Base-by-base conservation (phyloP, 1,140 invertebrate species). In the Pollicipes pollicipes region DNA sequence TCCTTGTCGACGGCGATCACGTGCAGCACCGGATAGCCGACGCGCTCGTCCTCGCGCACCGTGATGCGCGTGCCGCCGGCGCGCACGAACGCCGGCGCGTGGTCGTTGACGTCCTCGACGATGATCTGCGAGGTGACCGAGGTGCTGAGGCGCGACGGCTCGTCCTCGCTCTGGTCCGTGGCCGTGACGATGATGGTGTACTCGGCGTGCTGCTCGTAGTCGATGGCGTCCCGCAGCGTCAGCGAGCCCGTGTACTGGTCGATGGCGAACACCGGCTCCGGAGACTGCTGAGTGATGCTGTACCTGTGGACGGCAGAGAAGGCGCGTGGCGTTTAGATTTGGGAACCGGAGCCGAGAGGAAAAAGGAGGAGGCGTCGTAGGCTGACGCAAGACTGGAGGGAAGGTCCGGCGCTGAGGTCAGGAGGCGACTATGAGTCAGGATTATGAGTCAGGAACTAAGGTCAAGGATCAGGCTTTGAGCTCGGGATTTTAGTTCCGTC, bases 1-100 rank as follows among this genome's bases (percentile, higher is more conserved):
- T 97, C 95, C 27, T 82, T 83, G 79, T 98, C 95, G 0, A 88
- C 82, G 0, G 95, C 95, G 32, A 96, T 84, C 4, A 96, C 83
- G 76, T 90, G 86, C 26, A 88, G 82, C 16, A 95, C 78, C 13
- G 84, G 78, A 72, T 84, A 83, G 3, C 88, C 89, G 68, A 87
- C 79, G 35, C 80, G 77, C 71, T 81, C 81, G 75, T 83, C 83
- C 72, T 84, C 83, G 71, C 79, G 77, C 4, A 85, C 76, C 6
- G 45, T 58, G 45, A 58, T 21, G 6, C 45, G 13, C 2, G 13
- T 21, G 24, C 75, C 73, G 16, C 73, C 74, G 0, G 86, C 85
- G 6, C 87, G 85, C 0, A 92, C 85, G 78, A 95, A 94, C 70
- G 84, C 82, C 0, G 93, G 93, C 10, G 84, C 81, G 79, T 95